phyloP scores from a whole-genome alignment of 2,888 invertebrate species.

The Heteromyza rotundicornis region DNA sequence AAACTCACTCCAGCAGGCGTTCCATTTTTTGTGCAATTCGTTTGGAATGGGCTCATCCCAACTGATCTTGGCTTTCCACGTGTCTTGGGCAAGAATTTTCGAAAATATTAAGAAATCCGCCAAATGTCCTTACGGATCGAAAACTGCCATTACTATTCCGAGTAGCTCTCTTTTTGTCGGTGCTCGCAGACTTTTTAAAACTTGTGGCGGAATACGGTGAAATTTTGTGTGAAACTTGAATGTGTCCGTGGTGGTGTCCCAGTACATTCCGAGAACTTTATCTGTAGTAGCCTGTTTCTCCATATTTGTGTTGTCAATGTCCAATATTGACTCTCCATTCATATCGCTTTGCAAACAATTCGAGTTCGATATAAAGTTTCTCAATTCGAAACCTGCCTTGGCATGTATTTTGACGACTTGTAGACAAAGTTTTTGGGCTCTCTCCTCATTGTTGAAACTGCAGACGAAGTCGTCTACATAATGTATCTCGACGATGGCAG shows the following conservation, averaged over 20 bases:
- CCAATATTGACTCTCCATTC: background rate
- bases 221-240: conserved; percentile 22
- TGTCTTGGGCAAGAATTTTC: conserved; percentile 21
- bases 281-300: conserved; percentile 1
- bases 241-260: conserved; percentile 27
- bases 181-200: background rate
- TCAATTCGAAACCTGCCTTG: conserved; percentile 16
- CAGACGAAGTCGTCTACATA: conserved; percentile 31
- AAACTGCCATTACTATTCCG: conserved; percentile 16
- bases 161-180: conserved; percentile 26
- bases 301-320: background rate
- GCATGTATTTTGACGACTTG: conserved; percentile 13
- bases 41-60: conserved; percentile 22
- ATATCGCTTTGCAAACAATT: background rate
- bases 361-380: conserved; percentile 19
- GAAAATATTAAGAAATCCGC: conserved; percentile 31
- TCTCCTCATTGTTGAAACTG: conserved; percentile 21
- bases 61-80: conserved; percentile 14
- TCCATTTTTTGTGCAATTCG: conserved; percentile 17
- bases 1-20: conserved; percentile 22
- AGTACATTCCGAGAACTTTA: conserved; percentile 29
- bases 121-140: conserved; percentile 32
- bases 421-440: conserved; percentile 16
- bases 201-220: conserved; percentile 1
- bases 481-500: conserved; percentile 20